A percentile compares a stretch with the other conserved stretches of the same genome.
phyloP scores from a whole-genome alignment of 2,113 vertebrate genomes.

The Otolemur garnettii region DNA sequence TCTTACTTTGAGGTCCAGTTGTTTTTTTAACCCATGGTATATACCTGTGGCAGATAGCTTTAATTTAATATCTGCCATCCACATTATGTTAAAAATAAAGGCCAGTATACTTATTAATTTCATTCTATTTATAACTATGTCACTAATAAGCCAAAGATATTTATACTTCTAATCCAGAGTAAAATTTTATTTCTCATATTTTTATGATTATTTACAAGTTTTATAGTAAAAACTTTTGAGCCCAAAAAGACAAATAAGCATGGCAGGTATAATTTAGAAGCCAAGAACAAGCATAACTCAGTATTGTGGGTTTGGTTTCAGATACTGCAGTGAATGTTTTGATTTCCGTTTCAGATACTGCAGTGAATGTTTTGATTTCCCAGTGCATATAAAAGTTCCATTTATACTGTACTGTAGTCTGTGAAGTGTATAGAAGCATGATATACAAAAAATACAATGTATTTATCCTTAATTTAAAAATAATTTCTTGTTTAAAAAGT shows the following conservation, averaged over 20 bases:
- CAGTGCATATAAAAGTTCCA: not conserved
- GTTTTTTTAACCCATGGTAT: conserved; percentile 21
- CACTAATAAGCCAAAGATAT: conserved; percentile 55
- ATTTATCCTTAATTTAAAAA: not conserved
- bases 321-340: not conserved
- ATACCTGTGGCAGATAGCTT: not conserved
- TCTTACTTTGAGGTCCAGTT: conserved; percentile 7
- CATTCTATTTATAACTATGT: not conserved
- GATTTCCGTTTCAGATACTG: not conserved
- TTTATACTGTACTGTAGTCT: not conserved
- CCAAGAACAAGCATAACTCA: not conserved
- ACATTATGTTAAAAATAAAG: not conserved
- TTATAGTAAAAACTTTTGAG: not conserved
- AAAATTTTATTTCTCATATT: not conserved
- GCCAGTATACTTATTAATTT: conserved; percentile 58
- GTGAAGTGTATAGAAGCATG: not conserved
- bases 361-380: not conserved
- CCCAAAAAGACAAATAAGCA: conserved; percentile 22
- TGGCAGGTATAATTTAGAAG: not conserved
- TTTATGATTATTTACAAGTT: conserved; percentile 36
- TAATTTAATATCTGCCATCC: conserved; percentile 54
- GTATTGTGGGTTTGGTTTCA: not conserved
- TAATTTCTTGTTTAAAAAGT: not conserved
- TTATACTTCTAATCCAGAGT: conserved; percentile 44
- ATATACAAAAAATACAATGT: not conserved